Evolutionary conservation across 1,140 invertebrate species (phyloP).

Genomic region (Muscidifurax raptorellus): DNA sequence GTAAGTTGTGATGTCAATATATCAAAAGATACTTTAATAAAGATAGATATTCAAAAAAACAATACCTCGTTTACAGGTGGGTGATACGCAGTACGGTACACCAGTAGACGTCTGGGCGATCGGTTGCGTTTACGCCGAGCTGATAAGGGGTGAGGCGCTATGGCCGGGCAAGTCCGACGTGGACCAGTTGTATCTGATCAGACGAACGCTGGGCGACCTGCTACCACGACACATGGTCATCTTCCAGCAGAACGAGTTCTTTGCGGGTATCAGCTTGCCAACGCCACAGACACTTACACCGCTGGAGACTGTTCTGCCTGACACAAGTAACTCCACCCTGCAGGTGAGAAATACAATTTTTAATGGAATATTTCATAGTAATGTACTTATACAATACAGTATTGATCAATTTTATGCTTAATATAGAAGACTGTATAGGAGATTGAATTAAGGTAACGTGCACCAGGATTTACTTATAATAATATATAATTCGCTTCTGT

Average conservation of each 20-base stretch:
- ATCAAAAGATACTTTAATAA: not conserved
- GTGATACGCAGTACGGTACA: conserved; percentile 97
- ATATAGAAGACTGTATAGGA: too few relatives aligned
- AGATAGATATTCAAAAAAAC: not conserved
- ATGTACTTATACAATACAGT: too few relatives aligned
- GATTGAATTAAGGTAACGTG: too few relatives aligned
- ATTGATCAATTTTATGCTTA: too few relatives aligned
- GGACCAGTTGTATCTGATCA: conserved; percentile 97
- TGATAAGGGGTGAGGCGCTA: conserved; percentile 95
- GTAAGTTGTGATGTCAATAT: conserved; percentile 57
- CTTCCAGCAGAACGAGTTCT: conserved; percentile 97
- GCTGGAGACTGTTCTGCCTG: conserved; percentile 89
- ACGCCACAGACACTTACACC: conserved; percentile 91
- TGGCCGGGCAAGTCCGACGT: conserved; percentile 99
- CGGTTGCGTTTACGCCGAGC: conserved; percentile 96
- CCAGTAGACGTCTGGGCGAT: conserved; percentile 99
- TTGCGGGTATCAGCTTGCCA: conserved; percentile 92
- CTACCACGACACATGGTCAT: conserved; percentile 95
- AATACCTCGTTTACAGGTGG: conserved; percentile 80
- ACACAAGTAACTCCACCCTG: conserved; percentile 78
- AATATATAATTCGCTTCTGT: not conserved
- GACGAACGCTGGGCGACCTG: conserved; percentile 93
- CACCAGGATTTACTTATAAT: not conserved
- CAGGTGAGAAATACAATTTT: conserved; percentile 59
- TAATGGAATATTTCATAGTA: not conserved